Conservation (phyloP, 2,113 vertebrate species). For the Antechinus flavipes region DNA sequence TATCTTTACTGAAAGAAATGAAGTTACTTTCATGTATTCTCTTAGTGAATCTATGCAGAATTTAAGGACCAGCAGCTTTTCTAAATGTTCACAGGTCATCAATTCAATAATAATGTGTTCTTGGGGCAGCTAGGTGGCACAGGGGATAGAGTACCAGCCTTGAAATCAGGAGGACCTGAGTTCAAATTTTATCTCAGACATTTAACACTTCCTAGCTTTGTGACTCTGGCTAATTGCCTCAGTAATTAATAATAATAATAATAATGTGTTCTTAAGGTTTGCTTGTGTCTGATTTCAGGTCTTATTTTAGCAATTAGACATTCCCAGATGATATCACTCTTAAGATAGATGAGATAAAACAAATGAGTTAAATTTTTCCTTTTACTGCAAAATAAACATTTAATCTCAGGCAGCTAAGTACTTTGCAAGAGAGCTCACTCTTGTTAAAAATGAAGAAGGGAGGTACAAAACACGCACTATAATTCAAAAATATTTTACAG, state of each 20-base stretch:
- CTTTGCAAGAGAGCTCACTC: not conserved
- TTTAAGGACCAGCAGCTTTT: not conserved
- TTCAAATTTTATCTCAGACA: no score
- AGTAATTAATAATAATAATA: no score
- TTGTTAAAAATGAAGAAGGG: not conserved
- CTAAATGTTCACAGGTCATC: not conserved
- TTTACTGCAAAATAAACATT: not conserved
- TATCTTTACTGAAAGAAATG: not conserved
- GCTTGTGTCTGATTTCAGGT: not conserved
- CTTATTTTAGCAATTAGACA: not conserved
- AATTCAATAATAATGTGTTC: not conserved
- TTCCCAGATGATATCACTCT: not conserved
- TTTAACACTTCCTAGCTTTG: no score
- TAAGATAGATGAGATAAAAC: not conserved
- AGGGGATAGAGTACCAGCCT: no score
- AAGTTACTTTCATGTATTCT: not conserved
- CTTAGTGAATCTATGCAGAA: not conserved
- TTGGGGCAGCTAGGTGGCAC: not conserved
- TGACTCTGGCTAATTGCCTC: no score
- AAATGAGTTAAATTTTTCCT: not conserved
- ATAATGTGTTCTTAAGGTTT: not conserved
- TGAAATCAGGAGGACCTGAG: no score
- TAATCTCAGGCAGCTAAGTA: not conserved
- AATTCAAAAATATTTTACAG: not conserved
- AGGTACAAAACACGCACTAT: not conserved